Evolutionary conservation across 2,888 invertebrate genomes (phyloP), one percentile per base, ranked within the genome.

Genomic region (Galerucella pusilla): DNA sequence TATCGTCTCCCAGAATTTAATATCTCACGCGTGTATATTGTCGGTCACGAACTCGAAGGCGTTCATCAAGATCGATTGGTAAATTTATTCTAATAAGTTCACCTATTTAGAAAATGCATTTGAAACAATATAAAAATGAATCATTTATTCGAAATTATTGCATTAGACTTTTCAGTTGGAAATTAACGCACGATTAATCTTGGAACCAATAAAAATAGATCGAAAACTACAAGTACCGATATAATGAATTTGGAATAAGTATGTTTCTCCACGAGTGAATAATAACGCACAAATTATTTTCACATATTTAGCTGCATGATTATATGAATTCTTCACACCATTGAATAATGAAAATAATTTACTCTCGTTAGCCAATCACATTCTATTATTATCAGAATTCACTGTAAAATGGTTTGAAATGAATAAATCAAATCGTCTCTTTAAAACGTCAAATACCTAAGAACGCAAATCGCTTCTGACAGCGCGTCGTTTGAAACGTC

Each of bases 1-100:
- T 35, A 61, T 35, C 35, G n/a, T 61, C 61, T 61, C 14, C 2
- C 14, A 60, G 11, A 61, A 35, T 61, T 61, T 61, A 61, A 61
- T 61, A 35, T 35, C 61, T 35, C 28, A 16, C 35, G 35, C 61
- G 61, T 61, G 61, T 28, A 61, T 61, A 28, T n/a, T 61, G 3
- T 61, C 35, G 10, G 9, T 61, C 14, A 57, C 57, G 57, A 20
- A 9, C 35, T 14, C 61, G 14, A 14, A 9, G 61, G 61, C 61
- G 61, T 61, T 35, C 35, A 61, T 14, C 61, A 61, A 35, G n/a
- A 35, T 35, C 28, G n/a, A 20, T 10, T 60, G 25, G 20, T 61
- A 6, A 61, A 35, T 59, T 59, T 20, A 59, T 1, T 42, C 1
- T 60, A 12, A 20, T 60, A 60, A 25, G 59, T 60, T 12, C 5